Base-by-base conservation (phyloP, 2,888 invertebrate species). In the Trisateles emortualis region DNA sequence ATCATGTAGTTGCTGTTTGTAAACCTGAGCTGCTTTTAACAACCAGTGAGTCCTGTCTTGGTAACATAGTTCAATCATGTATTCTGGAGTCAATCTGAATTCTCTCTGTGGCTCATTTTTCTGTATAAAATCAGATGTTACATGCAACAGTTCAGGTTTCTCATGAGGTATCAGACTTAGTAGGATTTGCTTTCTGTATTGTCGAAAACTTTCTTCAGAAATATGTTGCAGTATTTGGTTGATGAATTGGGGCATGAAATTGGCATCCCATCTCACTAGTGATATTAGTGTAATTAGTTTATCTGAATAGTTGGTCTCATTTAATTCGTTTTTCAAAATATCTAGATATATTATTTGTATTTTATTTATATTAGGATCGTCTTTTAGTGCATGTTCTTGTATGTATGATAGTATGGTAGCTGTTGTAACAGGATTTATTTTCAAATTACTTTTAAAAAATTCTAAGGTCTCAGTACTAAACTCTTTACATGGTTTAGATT, bases 11-110 rank as follows among this genome's bases (percentile, higher is more conserved):
- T 92, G 90, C 41, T 88, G 79, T 68, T 90, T 88, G 61, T 90
- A 89, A 24, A 92, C 86, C 66, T 90, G 83, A 4, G 88, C 88
- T 38, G 92, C 92, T 80, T 93, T 92, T 22, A 92, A 66, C 11
- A 93, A 73, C 93, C 93, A 93, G 61, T 93, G 93, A 9, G 83
- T 87, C 52, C 90, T 90, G 48, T 91, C 88, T 61, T 88, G 87
- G 65, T 93, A 93, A 59, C 91, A 92, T n/a, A 93, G 72, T 67
- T 93, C 91, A 0, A 93, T 78, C 92, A 93, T 93, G 60, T 92
- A 88, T 64, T 93, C 92, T 16, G 93, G 91, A 9, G 92, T 91
- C 22, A 93, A 65, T 71, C 90, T 90, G 56, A 90, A 92, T 64
- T 87, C 86, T 50, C 87, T 90, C 33, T 88, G 87, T 9, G 87